Conservation (phyloP, 1,140 invertebrate species). For the Zaprionus africanus region DNA sequence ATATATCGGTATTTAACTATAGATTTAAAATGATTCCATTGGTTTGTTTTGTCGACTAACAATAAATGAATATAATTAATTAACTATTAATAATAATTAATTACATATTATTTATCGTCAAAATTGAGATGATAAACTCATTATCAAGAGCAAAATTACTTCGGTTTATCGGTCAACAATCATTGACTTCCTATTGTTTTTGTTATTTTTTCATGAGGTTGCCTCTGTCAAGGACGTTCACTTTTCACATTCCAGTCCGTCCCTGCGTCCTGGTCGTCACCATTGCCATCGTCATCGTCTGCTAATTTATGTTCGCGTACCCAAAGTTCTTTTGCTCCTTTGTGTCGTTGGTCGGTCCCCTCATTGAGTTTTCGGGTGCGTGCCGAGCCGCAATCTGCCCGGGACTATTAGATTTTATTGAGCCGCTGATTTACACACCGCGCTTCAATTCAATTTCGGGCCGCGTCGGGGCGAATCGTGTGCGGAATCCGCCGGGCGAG, state of each 20-base stretch:
- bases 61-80: background rate
- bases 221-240: conserved; percentile 67
- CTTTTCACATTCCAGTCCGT: conserved; percentile 30
- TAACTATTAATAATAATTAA: background rate
- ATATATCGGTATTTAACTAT: too few species aligned
- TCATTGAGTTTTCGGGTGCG: conserved; percentile 61
- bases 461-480: background rate
- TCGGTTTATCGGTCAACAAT: background rate
- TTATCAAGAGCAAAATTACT: background rate
- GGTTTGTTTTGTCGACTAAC: too few species aligned
- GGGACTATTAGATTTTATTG: conserved; percentile 80
- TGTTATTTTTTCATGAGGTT: conserved; percentile 21
- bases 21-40: too few species aligned
- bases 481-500: background rate
- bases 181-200: background rate
- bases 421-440: conserved; percentile 79
- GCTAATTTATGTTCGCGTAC: conserved; percentile 64
- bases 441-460: conserved; percentile 73
- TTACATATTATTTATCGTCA: background rate
- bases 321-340: conserved; percentile 20
- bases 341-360: background rate
- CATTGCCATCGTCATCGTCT: conserved; percentile 21
- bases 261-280: conserved; percentile 11
- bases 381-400: conserved; percentile 71
- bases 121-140: background rate